Conservation (phyloP, 2,888 invertebrate species). For the Imbricaverruca yamaguchii region DNA sequence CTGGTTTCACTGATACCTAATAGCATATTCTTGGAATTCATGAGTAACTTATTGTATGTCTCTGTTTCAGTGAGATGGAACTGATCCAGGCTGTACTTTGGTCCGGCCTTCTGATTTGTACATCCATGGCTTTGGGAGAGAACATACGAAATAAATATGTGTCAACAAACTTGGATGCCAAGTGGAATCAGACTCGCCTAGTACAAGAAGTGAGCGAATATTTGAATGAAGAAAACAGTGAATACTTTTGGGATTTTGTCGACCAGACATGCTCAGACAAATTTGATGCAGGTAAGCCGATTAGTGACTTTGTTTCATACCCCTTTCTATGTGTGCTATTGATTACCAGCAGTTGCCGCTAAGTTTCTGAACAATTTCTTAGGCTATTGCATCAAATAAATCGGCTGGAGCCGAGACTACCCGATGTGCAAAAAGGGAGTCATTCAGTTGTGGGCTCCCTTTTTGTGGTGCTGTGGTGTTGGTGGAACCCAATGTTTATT, state of each 20-base stretch:
- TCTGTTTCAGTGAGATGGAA: neutral
- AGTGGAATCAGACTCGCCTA: constrained; percentile 89
- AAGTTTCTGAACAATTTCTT: too few relatives aligned
- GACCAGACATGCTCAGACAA: constrained; percentile 58
- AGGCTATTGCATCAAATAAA: too few relatives aligned
- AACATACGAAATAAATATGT: constrained; percentile 63
- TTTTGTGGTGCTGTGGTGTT: too few relatives aligned
- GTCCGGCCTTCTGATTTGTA: neutral
- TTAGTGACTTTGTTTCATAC: neutral
- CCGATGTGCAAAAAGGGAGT: too few relatives aligned
- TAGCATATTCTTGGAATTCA: too few relatives aligned
- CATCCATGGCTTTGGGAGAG: neutral
- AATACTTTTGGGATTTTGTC: constrained; percentile 74
- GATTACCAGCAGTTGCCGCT: neutral
- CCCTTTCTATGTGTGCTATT: neutral
- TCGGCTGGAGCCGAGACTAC: too few relatives aligned
- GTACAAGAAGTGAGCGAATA: constrained; percentile 85
- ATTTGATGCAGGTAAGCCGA: constrained; percentile 31
- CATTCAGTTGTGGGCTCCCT: too few relatives aligned
- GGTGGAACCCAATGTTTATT: too few relatives aligned
- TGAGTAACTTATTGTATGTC: neutral
- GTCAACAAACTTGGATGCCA: constrained; percentile 80
- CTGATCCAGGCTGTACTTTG: too few relatives aligned
- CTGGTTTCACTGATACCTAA: too few relatives aligned
- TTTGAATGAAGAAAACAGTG: constrained; percentile 67